Conservation (phyloP, 1,140 invertebrate genomes). For the Heliconius congener region DNA sequence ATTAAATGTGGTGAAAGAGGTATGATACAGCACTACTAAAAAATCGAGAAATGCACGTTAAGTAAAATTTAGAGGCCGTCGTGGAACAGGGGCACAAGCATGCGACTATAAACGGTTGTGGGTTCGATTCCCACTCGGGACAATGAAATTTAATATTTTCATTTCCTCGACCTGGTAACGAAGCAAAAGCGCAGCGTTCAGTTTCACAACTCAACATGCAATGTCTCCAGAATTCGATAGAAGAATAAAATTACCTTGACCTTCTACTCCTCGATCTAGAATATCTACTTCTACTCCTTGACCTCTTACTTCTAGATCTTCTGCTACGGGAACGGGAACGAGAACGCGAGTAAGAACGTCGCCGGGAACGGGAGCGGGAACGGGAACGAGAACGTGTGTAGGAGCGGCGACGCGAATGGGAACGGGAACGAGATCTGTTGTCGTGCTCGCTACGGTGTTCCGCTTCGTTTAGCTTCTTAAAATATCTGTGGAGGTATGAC, state of each 20-base stretch:
- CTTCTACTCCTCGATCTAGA: slow-evolving; percentile 41
- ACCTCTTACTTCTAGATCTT: slow-evolving; percentile 39
- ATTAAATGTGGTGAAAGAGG: too few species aligned
- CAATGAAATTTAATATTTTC: background rate
- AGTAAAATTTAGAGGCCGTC: too few species aligned
- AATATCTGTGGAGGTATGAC: slow-evolving; percentile 59
- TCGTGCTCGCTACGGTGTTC: slow-evolving; percentile 64
- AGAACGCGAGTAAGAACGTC: slow-evolving; percentile 47
- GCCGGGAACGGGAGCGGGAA: slow-evolving; percentile 47
- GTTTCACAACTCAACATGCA: background rate
- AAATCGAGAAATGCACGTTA: too few species aligned
- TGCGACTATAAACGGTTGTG: background rate
- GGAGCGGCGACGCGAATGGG: slow-evolving; percentile 48
- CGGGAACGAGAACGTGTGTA: slow-evolving; percentile 61
- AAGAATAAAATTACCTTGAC: slow-evolving; percentile 39
- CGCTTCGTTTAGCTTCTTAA: slow-evolving; percentile 74
- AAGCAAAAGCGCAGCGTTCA: background rate
- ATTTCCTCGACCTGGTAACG: background rate
- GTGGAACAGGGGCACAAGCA: background rate
- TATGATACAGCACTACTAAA: too few species aligned
- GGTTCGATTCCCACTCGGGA: background rate
- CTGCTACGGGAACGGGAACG: slow-evolving; percentile 37
- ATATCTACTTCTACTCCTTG: slow-evolving; percentile 44
- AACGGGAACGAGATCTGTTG: slow-evolving; percentile 55
- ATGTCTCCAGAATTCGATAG: background rate